These are phyloP conservation scores for Rhinogobio ventralis DNA, from an alignment of 2,797 vertebrate species.

Conservation along the genomic window DNA sequence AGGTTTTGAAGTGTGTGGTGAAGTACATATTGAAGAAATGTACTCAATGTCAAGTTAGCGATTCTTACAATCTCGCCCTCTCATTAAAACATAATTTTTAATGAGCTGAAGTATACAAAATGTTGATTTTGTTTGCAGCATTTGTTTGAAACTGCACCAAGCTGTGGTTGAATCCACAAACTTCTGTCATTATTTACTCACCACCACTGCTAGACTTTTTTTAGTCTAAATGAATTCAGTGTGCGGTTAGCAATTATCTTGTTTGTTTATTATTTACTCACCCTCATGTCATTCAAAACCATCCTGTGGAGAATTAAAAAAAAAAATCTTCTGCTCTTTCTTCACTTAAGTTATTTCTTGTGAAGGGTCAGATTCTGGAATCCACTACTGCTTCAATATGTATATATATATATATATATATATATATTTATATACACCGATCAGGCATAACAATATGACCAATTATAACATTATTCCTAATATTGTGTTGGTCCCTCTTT, in stretches of 20 bases:
- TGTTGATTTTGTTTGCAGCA: not conserved
- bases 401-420: too few species aligned
- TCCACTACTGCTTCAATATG: too few species aligned
- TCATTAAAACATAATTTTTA: not conserved
- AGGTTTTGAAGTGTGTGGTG: conserved; percentile 9
- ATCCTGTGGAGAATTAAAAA: not conserved
- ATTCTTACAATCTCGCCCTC: not conserved
- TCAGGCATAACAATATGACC: too few species aligned
- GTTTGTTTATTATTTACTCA: not conserved
- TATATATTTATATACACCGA: too few species aligned
- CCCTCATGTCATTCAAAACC: not conserved
- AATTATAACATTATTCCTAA: too few species aligned
- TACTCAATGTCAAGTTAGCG: not conserved
- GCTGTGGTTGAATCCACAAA: not conserved
- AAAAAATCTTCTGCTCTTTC: not conserved
- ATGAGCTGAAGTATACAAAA: not conserved
- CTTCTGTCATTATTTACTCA: not conserved
- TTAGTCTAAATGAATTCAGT: too few species aligned
- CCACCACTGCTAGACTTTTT: too few species aligned
- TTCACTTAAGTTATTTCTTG: not conserved
- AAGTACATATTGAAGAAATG: not conserved
- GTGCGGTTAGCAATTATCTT: too few species aligned
- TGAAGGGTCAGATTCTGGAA: too few species aligned
- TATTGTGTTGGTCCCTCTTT: too few species aligned
- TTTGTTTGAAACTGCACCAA: not conserved